Percentiles rank a stretch among this genome's conserved stretches.
Conservation (phyloP, 1,140 invertebrate genomes). For the Camponotus floridanus region DNA sequence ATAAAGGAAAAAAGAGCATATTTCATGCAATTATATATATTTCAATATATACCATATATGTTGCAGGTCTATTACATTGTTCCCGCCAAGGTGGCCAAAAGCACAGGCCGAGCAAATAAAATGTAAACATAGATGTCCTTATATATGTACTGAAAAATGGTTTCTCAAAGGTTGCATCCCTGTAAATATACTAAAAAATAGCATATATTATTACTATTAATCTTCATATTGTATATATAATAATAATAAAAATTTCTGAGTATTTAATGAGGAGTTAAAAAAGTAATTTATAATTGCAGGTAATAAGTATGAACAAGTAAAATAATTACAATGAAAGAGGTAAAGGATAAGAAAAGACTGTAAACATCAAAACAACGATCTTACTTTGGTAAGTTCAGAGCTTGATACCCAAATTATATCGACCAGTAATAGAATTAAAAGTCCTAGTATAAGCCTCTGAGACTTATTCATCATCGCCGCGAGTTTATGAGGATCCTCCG, state of each 20-base stretch:
- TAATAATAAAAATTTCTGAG: not conserved
- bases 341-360: conserved; percentile 11
- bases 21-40: not conserved
- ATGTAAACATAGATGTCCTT: conserved; percentile 95
- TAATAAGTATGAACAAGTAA: not conserved
- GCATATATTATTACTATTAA: conserved; percentile 33
- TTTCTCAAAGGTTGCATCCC: conserved; percentile 92
- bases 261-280: conserved; percentile 1
- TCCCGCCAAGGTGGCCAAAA: conserved; percentile 94
- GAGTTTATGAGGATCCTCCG: conserved; percentile 84
- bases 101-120: conserved; percentile 94
- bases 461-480: conserved; percentile 88
- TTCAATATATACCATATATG: conserved; percentile 87
- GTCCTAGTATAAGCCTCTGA: conserved; percentile 92
- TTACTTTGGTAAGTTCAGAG: conserved; percentile 94
- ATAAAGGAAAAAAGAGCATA: not conserved
- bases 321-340: not conserved
- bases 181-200: conserved; percentile 92
- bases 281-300: not conserved
- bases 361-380: conserved; percentile 5
- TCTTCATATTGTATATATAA: not conserved
- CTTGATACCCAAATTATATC: conserved; percentile 96
- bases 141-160: conserved; percentile 96
- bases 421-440: conserved; percentile 92
- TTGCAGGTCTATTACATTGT: conserved; percentile 89